Conservation (phyloP, 2,797 vertebrate genomes). For the Pipistrellus pipistrellus region DNA sequence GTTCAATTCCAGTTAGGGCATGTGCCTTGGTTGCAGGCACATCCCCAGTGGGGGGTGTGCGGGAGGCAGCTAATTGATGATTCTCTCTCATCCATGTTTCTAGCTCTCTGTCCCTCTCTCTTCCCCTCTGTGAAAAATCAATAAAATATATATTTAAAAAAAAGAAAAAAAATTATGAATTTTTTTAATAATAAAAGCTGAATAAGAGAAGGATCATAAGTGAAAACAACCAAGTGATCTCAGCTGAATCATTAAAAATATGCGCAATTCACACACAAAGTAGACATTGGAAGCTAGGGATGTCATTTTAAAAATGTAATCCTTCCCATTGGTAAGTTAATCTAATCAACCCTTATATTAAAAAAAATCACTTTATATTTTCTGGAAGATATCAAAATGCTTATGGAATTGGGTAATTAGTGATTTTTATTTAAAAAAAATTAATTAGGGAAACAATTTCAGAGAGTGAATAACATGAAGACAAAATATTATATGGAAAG, state of each 20-base stretch:
- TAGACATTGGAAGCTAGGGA: neutral
- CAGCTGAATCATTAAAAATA: neutral
- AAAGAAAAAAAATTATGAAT: neutral
- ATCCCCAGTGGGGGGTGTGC: no score
- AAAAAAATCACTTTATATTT: neutral
- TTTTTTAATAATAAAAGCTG: neutral
- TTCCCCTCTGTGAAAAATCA: no score
- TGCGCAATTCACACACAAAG: neutral
- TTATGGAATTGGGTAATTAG: neutral
- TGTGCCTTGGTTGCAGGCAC: no score
- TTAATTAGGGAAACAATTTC: neutral
- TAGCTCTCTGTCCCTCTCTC: no score
- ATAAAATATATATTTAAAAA: no score
- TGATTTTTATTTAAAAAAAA: neutral
- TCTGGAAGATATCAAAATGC: neutral
- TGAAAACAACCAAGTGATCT: neutral
- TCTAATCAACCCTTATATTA: neutral
- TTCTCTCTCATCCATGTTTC: no score
- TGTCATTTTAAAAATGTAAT: neutral
- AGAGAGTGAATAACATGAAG: neutral
- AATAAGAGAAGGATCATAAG: neutral
- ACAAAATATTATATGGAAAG: neutral
- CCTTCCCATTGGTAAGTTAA: neutral
- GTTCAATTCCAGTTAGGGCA: no score
- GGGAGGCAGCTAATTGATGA: no score